Base-by-base conservation (phyloP, 2,113 vertebrate species). In the Forbesichthys papilliferus region DNA sequence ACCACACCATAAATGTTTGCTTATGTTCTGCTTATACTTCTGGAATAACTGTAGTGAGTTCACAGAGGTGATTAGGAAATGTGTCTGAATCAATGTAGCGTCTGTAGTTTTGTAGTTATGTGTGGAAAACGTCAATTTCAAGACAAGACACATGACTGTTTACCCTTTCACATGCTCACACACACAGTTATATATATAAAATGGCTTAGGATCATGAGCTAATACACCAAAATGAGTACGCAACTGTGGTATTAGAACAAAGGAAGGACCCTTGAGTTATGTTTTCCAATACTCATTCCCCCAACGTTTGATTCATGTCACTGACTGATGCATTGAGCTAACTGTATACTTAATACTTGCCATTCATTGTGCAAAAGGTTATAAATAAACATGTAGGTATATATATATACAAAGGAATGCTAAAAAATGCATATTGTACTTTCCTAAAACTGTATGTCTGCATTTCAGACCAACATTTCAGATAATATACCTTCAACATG, bases 1-100 rank as follows among this genome's bases (percentile, higher is more conserved):
- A 42, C 36, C 36, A 42, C 36, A 42, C 27, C 4, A 42, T 42
- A 42, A 42, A 42, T 42, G 1, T 42, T 42, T 42, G 7, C 36
- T 42, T 42, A 42, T 42, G 36, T 7, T 42, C 36, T 42, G 7
- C 36, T 42, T 42, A 6, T 42, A 42, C 36, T 42, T 42, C 36
- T 42, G 36, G 36, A 42, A 79, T 86, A 88, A 86, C 85, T 86
- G 86, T 81, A 77, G 85, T 80, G 79, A 75, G 74, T 71, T 84
- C 71, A 27, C 61, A 53, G 69, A 71, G 74, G 58, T 27, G 27
- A 27, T 69, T 56, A 76, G 51, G 51, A 52, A 11, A 12, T n/a
- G 14, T 13, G 65, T 70, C 79, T 77, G 79, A 64, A 68, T 62
- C 12, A 33, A 53, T 53, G 49, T 42, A 42, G 36, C 7, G 6